These are phyloP conservation scores for Ataeniobius toweri DNA, from an alignment of 2,797 vertebrate species.

Conservation along the genomic window DNA sequence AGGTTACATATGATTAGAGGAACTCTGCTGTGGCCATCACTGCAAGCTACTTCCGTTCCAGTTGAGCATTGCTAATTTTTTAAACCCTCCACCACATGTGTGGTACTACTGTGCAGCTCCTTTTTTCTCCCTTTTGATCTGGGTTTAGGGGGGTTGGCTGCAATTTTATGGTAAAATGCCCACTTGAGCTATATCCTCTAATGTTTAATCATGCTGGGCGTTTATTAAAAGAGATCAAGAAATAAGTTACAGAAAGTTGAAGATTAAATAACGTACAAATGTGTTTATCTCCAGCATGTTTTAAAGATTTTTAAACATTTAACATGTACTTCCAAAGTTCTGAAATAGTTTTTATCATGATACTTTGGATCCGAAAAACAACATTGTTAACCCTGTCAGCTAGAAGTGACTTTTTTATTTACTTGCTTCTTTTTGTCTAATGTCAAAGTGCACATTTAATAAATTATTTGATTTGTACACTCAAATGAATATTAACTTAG, in stretches of 20 bases:
- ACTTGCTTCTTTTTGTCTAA: no score
- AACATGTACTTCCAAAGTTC: no score
- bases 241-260: slow-evolving; percentile 19
- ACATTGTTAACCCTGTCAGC: no score
- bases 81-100: slow-evolving; percentile 79
- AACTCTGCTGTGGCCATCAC: slow-evolving; percentile 80
- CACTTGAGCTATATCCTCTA: slow-evolving; percentile 68
- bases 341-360: no score
- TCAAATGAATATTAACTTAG: no score
- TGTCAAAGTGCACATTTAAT: no score
- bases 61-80: slow-evolving; percentile 86
- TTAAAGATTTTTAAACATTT: no score
- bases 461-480: no score
- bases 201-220: slow-evolving; percentile 75
- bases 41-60: slow-evolving; percentile 83
- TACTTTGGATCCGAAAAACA: no score
- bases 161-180: slow-evolving; percentile 79
- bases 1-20: slow-evolving; percentile 83
- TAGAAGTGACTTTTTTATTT: no score
- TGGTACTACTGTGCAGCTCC: slow-evolving; percentile 67
- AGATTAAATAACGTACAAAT: not conserved
- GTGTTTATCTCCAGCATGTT: not conserved
- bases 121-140: slow-evolving; percentile 68
- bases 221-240: slow-evolving; percentile 43
- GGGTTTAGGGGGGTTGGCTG: slow-evolving; percentile 50